These are phyloP conservation scores for Heliothis subflexa DNA, from an alignment of 1,140 invertebrate genomes.

Conservation along the genomic window DNA sequence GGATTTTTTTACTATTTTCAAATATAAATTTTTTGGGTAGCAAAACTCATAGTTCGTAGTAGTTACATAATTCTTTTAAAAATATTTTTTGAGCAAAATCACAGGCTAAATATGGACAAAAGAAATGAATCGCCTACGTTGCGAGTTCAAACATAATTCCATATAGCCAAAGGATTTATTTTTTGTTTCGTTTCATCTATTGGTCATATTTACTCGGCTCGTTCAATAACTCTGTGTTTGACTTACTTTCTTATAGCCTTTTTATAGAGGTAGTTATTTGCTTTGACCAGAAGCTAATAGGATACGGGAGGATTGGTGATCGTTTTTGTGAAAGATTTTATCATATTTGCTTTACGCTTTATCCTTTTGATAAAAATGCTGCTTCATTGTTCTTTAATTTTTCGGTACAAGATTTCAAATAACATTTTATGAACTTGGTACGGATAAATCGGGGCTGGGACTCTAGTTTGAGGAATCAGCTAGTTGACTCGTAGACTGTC, in stretches of 20 bases:
- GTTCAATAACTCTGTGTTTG: slow-evolving; percentile 46
- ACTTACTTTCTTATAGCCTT: slow-evolving; percentile 30
- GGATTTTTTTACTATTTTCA: no score
- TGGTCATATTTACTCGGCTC: slow-evolving; percentile 14
- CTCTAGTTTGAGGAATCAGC: no score
- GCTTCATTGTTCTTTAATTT: no score
- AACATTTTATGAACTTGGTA: no score
- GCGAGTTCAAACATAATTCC: slow-evolving; percentile 24
- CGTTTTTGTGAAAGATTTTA: not conserved
- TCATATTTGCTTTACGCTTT: not conserved
- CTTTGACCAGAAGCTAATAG: slow-evolving; percentile 38
- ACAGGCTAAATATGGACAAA: not conserved
- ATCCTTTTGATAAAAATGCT: not conserved
- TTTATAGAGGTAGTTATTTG: slow-evolving; percentile 46
- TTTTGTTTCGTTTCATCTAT: slow-evolving; percentile 34
- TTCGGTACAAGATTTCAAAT: no score
- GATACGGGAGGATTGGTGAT: not conserved
- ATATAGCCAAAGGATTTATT: slow-evolving; percentile 18
- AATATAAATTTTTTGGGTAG: no score
- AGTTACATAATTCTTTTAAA: no score
- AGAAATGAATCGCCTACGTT: slow-evolving; percentile 7
- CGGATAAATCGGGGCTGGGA: no score
- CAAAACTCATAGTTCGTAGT: no score
- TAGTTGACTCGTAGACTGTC: no score
- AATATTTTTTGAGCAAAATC: not conserved